Conservation (phyloP, 1,140 invertebrate species). For the Druon quercuslanigerum region DNA sequence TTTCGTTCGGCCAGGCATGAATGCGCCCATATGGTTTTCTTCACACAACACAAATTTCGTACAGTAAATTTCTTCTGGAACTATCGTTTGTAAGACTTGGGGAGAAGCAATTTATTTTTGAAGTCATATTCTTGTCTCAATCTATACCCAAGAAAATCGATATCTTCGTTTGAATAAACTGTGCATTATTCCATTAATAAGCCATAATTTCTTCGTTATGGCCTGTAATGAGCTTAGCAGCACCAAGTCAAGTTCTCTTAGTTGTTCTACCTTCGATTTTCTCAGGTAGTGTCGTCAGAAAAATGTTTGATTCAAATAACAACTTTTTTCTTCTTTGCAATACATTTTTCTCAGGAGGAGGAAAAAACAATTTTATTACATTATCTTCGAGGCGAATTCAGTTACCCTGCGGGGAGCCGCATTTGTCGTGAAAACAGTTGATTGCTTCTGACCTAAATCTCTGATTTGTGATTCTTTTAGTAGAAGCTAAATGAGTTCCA, state of each 20-base stretch:
- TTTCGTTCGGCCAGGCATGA: neutral
- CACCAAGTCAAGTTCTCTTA: neutral
- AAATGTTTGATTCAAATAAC: neutral
- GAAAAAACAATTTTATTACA: no score
- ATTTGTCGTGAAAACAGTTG: no score
- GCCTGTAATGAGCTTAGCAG: neutral
- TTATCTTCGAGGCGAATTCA: no score
- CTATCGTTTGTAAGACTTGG: neutral
- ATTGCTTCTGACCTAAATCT: no score
- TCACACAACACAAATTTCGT: neutral
- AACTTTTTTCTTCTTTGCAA: neutral
- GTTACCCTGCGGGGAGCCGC: no score
- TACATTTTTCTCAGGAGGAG: no score
- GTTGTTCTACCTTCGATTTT: neutral
- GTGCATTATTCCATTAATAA: conserved; percentile 10
- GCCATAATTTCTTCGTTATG: conserved; percentile 22
- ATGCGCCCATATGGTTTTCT: conserved; percentile 8
- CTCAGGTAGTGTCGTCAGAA: neutral
- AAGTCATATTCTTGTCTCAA: neutral
- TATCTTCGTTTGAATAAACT: neutral
- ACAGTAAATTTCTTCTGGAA: neutral
- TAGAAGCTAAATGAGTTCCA: no score
- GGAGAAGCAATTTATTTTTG: neutral
- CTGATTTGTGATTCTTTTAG: no score
- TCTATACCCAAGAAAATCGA: conserved; percentile 4